These are phyloP conservation scores for Calcarius ornatus DNA, from an alignment of 2,113 vertebrate genomes.

Conservation along the genomic window DNA sequence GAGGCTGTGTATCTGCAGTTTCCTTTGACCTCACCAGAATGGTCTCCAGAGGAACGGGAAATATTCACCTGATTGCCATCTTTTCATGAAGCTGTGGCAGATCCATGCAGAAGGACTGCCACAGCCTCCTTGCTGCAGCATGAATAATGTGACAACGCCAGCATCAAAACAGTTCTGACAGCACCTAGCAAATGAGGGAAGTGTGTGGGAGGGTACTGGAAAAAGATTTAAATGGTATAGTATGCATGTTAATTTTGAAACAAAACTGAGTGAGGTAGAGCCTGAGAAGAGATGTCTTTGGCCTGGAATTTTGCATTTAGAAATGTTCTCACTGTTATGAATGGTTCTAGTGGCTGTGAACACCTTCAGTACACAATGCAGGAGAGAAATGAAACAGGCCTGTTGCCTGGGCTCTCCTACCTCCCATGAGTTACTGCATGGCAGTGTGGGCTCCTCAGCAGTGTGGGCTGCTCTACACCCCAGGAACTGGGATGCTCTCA, in stretches of 20 bases:
- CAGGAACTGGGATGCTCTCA: neutral
- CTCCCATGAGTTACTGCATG: neutral
- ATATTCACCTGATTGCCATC: neutral
- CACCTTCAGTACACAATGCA: accelerated
- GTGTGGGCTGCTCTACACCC: neutral
- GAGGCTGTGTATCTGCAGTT: neutral
- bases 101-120: neutral
- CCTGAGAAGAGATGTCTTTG: neutral
- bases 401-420: neutral
- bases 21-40: neutral
- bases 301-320: neutral
- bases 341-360: neutral
- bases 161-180: neutral
- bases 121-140: neutral
- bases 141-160: neutral
- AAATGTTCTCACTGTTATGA: neutral
- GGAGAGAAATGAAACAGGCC: neutral
- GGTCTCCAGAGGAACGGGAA: neutral
- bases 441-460: accelerated
- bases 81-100: neutral
- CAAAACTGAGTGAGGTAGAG: neutral
- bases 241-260: neutral
- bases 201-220: neutral
- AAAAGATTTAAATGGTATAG: neutral
- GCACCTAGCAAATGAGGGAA: neutral